These are phyloP conservation scores for Malurus splendens DNA, from an alignment of 2,797 vertebrate species.

Conservation along the genomic window DNA sequence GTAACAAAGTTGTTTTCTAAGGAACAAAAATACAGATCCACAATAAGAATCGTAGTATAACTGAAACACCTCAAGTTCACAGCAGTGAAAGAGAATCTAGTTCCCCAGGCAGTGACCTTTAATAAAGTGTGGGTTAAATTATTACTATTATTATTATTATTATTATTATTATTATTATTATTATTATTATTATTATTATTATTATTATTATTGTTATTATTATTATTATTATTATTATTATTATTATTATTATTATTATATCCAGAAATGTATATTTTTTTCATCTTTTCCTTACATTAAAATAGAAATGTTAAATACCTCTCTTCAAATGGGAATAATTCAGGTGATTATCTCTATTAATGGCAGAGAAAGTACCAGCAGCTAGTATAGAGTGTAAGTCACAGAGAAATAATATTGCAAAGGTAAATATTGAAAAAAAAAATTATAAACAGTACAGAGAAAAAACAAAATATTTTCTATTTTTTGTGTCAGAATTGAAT, in stretches of 20 bases:
- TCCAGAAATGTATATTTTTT: background rate
- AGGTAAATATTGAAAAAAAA: background rate
- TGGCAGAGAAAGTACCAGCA: background rate
- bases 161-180: too few relatives aligned
- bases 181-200: too few relatives aligned
- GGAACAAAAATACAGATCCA: background rate
- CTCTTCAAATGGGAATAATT: background rate
- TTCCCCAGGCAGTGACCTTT: background rate
- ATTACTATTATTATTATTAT: too few relatives aligned
- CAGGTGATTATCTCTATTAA: background rate
- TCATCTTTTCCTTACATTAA: background rate
- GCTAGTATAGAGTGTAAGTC: background rate
- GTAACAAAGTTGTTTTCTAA: background rate
- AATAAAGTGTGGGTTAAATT: background rate
- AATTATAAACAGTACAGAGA: background rate
- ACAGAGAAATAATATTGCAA: background rate
- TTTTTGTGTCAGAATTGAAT: background rate
- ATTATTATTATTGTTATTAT: too few relatives aligned
- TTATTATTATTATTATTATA: background rate
- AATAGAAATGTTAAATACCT: background rate
- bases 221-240: too few relatives aligned
- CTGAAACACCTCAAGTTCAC: background rate
- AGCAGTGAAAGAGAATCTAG: background rate
- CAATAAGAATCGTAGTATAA: background rate
- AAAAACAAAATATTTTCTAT: background rate